These are phyloP conservation scores for Pelvicachromis taeniatus DNA, from an alignment of 2,113 vertebrate species.

Conservation along the genomic window DNA sequence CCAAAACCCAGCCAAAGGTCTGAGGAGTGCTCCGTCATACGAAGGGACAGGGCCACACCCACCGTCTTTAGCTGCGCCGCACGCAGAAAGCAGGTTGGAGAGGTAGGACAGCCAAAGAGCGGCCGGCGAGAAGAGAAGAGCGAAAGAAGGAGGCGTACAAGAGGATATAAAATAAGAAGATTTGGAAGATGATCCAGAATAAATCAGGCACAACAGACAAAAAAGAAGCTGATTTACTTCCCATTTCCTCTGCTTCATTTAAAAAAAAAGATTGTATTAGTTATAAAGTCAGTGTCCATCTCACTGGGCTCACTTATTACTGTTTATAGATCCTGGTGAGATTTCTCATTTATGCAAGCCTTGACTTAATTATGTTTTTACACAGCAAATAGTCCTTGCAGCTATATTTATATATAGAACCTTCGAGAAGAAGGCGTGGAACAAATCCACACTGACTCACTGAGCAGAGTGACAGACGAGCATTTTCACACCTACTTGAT, in stretches of 20 bases:
- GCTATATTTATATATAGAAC: neutral
- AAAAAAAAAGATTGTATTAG: neutral
- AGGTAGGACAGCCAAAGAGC: neutral
- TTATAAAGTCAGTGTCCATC: neutral
- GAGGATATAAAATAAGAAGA: neutral
- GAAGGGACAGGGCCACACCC: constrained; percentile 87
- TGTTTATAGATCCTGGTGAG: neutral
- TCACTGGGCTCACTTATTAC: neutral
- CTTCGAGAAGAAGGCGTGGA: neutral
- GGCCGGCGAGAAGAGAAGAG: neutral
- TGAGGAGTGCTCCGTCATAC: constrained; percentile 85
- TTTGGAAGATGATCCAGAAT: neutral
- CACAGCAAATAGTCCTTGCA: neutral
- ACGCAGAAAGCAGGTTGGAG: neutral
- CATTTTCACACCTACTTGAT: constrained; percentile 66
- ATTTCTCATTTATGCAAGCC: neutral
- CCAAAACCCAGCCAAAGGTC: constrained; percentile 95
- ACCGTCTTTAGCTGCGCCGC: constrained; percentile 86
- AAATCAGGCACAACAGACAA: neutral
- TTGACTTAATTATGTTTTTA: neutral
- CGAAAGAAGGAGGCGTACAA: neutral
- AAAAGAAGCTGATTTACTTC: neutral
- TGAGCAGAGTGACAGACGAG: neutral
- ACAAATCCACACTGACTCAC: neutral
- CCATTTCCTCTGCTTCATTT: neutral